A percentile compares a stretch with the other conserved stretches of the same genome.
Conservation (phyloP, 2,797 vertebrate species). For the Spondyliosoma cantharus region DNA sequence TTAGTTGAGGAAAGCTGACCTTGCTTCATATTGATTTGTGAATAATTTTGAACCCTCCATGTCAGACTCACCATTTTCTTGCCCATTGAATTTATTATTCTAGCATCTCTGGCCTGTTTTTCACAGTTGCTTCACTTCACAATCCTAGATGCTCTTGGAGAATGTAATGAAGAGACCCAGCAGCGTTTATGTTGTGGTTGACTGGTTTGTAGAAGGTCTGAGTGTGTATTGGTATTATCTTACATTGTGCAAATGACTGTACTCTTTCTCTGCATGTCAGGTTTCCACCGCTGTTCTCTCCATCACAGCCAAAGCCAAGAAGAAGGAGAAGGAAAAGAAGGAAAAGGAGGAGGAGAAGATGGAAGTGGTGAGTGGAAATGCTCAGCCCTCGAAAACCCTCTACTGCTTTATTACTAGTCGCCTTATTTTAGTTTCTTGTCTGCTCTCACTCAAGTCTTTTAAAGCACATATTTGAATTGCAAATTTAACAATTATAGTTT, state of each 20-base stretch:
- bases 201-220: slow-evolving; percentile 54
- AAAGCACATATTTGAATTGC: background rate
- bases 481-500: background rate
- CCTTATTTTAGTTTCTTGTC: background rate
- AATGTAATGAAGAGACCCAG: slow-evolving; percentile 30
- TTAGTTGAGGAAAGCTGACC: slow-evolving; percentile 40
- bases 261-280: slow-evolving; percentile 75
- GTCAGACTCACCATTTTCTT: slow-evolving; percentile 42
- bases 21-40: slow-evolving; percentile 51
- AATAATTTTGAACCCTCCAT: slow-evolving; percentile 48
- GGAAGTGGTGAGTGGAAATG: slow-evolving; percentile 92
- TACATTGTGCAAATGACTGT: slow-evolving; percentile 56
- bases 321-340: slow-evolving; percentile 98
- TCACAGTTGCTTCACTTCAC: slow-evolving; percentile 47
- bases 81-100: slow-evolving; percentile 51
- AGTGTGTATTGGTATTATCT: slow-evolving; percentile 58
- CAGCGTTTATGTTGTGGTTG: slow-evolving; percentile 57
- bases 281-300: slow-evolving; percentile 98
- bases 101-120: slow-evolving; percentile 31
- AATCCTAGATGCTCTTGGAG: slow-evolving; percentile 28
- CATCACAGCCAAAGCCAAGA: slow-evolving; percentile 99
- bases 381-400: background rate
- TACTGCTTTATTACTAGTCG: background rate
- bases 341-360: slow-evolving; percentile 98
- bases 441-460: background rate